phyloP scores from a whole-genome alignment of 2,797 vertebrate species.

The Esox lucius region DNA sequence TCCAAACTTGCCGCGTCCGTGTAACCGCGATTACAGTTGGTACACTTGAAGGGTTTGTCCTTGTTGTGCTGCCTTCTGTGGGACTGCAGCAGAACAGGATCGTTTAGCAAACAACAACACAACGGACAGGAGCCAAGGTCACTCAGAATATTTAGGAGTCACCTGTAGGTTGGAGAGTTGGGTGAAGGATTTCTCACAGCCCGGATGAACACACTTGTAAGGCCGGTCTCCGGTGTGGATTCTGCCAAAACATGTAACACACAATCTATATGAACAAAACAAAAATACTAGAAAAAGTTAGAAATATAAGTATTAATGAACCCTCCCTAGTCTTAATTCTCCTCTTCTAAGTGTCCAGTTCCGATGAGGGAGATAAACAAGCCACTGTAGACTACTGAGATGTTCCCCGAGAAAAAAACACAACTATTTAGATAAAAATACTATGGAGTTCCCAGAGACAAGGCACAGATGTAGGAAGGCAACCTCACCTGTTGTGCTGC shows the following conservation, averaged over 20 bases:
- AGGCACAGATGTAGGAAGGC: slow-evolving; percentile 27
- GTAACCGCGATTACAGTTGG: slow-evolving; percentile 97
- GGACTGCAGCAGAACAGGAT: slow-evolving; percentile 73
- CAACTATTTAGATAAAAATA: too few species aligned
- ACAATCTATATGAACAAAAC: slow-evolving; percentile 19
- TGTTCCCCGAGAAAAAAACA: not conserved
- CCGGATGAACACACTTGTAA: slow-evolving; percentile 93
- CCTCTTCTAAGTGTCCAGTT: not conserved
- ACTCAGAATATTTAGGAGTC: slow-evolving; percentile 28
- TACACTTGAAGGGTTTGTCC: slow-evolving; percentile 99
- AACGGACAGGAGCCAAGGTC: not conserved
- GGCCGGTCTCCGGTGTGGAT: slow-evolving; percentile 98
- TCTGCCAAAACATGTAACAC: slow-evolving; percentile 64
- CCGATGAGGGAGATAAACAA: not conserved
- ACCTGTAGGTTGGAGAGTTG: slow-evolving; percentile 99
- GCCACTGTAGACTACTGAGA: not conserved
- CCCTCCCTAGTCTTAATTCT: not conserved
- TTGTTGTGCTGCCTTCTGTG: slow-evolving; percentile 99
- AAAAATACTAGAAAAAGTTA: slow-evolving; percentile 18
- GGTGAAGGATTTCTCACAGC: slow-evolving; percentile 98
- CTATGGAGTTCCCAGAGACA: not conserved
- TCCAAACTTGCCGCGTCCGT: slow-evolving; percentile 90
- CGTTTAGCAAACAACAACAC: not conserved
- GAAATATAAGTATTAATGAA: not conserved
- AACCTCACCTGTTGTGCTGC: slow-evolving; percentile 95